Evolutionary conservation across 1,140 invertebrate genomes (phyloP).

Genomic region (Calliopsis andreniformis): DNA sequence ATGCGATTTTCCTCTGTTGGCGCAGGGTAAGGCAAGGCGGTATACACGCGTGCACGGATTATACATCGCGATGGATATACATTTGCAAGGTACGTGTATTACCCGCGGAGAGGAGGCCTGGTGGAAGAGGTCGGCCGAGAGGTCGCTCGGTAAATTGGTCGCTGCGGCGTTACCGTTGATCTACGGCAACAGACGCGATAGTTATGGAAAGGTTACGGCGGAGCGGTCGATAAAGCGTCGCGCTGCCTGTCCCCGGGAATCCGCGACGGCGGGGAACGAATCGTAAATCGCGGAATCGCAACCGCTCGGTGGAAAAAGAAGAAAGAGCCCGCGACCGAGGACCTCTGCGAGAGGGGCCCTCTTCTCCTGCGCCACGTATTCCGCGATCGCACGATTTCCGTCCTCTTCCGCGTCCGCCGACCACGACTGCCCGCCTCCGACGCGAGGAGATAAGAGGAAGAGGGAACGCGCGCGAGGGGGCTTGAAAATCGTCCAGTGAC

Average conservation of each 20-base stretch:
- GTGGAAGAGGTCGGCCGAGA: slow-evolving; percentile 72
- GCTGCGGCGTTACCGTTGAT: slow-evolving; percentile 72
- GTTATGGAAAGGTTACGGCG: slow-evolving; percentile 74
- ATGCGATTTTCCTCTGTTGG: slow-evolving; percentile 7
- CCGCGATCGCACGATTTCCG: slow-evolving; percentile 55
- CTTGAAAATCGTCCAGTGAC: slow-evolving; percentile 13
- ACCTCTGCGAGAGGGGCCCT: slow-evolving; percentile 20
- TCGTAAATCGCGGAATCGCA: slow-evolving; percentile 71
- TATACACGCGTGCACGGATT: slow-evolving; percentile 39
- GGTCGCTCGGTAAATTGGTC: slow-evolving; percentile 76
- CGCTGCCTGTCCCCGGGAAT: slow-evolving; percentile 68
- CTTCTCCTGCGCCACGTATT: slow-evolving; percentile 37
- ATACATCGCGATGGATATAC: slow-evolving; percentile 54
- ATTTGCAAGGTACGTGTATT: slow-evolving; percentile 61
- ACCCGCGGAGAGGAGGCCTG: slow-evolving; percentile 55
- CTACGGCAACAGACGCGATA: slow-evolving; percentile 74
- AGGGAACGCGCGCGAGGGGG: slow-evolving; percentile 13
- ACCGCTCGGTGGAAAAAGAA: slow-evolving; percentile 53
- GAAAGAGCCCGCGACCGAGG: slow-evolving; percentile 32
- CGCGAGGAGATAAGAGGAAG: slow-evolving; percentile 29
- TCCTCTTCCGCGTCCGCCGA: slow-evolving; percentile 41
- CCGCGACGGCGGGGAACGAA: slow-evolving; percentile 63
- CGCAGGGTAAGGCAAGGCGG: slow-evolving; percentile 20
- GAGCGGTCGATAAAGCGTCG: slow-evolving; percentile 69
- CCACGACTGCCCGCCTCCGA: slow-evolving; percentile 26